Percentiles rank a stretch among this genome's conserved stretches.
Conservation (phyloP, 2,888 invertebrate genomes). For the Noctua pronuba region DNA sequence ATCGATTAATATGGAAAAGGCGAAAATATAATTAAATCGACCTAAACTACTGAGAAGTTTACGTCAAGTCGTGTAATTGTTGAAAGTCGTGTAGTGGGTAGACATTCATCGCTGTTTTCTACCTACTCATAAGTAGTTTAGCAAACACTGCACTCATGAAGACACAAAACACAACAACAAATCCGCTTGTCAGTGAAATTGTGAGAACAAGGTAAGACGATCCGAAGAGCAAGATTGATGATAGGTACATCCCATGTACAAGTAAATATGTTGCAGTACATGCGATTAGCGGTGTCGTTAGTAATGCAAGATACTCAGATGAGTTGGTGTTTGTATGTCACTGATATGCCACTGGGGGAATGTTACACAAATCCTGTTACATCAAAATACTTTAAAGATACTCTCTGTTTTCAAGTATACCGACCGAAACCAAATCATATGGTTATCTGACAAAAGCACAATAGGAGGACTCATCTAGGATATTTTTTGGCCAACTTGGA, state of each 20-base stretch:
- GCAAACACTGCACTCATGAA: slow-evolving; percentile 16
- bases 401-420: background rate
- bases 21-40: background rate
- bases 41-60: background rate
- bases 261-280: slow-evolving; percentile 18
- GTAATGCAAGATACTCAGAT: slow-evolving; percentile 44
- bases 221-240: slow-evolving; percentile 52
- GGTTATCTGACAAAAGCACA: background rate
- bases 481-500: too few relatives aligned
- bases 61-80: background rate
- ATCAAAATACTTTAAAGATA: background rate
- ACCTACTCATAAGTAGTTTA: background rate
- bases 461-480: background rate
- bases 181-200: slow-evolving; percentile 14
- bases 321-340: slow-evolving; percentile 17
- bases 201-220: slow-evolving; percentile 32
- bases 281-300: slow-evolving; percentile 53
- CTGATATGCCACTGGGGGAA: background rate
- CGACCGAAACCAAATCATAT: background rate
- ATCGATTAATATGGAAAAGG: background rate
- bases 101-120: background rate
- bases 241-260: background rate
- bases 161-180: slow-evolving; percentile 16
- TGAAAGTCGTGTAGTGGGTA: background rate
- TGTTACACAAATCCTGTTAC: slow-evolving; percentile 1